Conservation (phyloP, 2,888 invertebrate genomes). For the Ommatoiulus sabulosus region DNA sequence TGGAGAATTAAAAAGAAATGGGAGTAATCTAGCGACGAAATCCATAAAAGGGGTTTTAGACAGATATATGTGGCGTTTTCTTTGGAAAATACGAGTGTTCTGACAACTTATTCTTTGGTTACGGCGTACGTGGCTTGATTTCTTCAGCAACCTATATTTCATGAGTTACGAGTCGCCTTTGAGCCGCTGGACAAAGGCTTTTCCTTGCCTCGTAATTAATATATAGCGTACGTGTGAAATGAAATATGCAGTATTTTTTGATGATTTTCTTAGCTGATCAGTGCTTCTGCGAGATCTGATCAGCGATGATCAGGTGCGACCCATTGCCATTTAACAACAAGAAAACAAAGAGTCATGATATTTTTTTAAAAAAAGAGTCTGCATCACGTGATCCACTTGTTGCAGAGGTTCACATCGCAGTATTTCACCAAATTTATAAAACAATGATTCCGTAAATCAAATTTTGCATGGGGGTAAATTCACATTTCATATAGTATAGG, state of each 20-base stretch:
- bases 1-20: slow-evolving; percentile 26
- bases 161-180: neutral
- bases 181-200: slow-evolving; percentile 28
- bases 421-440: too few species aligned
- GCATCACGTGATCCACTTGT: too few species aligned
- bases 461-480: too few species aligned
- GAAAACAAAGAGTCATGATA: too few species aligned
- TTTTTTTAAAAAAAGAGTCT: too few species aligned
- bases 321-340: too few species aligned
- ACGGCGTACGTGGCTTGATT: neutral
- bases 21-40: neutral
- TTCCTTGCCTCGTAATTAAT: neutral
- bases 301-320: too few species aligned
- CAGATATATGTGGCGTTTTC: slow-evolving; percentile 37
- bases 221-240: neutral
- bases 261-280: too few species aligned
- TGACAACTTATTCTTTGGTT: neutral
- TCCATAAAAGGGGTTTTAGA: slow-evolving; percentile 16
- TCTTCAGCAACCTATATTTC: neutral
- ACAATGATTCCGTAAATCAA: too few species aligned
- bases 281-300: too few species aligned
- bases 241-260: neutral
- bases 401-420: too few species aligned
- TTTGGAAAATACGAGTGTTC: neutral
- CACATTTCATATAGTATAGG: too few species aligned